Evolutionary conservation across 2,797 vertebrate genomes (phyloP), one percentile per base, ranked within the genome.

Genomic region (Petrocephalus sullivani): DNA sequence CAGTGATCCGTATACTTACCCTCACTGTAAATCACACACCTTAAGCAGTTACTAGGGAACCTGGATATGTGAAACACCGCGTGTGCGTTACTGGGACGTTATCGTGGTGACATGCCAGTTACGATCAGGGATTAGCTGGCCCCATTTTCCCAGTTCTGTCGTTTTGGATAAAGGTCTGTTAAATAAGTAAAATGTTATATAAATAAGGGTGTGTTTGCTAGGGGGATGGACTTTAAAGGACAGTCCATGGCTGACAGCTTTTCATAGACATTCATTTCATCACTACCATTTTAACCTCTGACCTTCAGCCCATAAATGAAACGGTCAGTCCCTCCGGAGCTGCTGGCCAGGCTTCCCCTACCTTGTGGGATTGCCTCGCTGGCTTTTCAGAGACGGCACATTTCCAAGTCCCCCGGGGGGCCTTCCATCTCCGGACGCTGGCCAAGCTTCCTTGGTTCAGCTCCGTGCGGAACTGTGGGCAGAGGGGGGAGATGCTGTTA

Each of bases 371-470:
- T n/a, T 91, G 94, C 87, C 94, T 94, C 0, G 95, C 96, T 86
- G 96, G 95, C 61, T 95, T 96, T 91, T 98, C 97, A 0, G 97
- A 97, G 90, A 97, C 95, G 0, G 93, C 61, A 33, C 95, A 96
- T 92, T 96, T 98, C 98, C 98, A 99, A 56, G 95, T 92, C 1
- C 98, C 98, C 90, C 96, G 95, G 3, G 96, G 94, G 78, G 95
- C 95, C 91, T 95, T 98, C 98, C 98, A 99, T 91, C 95, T 97
- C 85, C 96, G 96, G 85, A 98, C 96, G 78, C 96, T 97, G 92
- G 96, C 94, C 90, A 99, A 94, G 0, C 93, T 95, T 0, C 96
- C 97, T 89, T 98, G 97, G 94, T 99, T 99, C 87, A 99, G 94
- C 93, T 99, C 98, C 61, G 87, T 90, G 90, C 98, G 98, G 91